These are phyloP conservation scores for Chaetodon trifascialis DNA, from an alignment of 2,113 vertebrate genomes.

Conservation along the genomic window DNA sequence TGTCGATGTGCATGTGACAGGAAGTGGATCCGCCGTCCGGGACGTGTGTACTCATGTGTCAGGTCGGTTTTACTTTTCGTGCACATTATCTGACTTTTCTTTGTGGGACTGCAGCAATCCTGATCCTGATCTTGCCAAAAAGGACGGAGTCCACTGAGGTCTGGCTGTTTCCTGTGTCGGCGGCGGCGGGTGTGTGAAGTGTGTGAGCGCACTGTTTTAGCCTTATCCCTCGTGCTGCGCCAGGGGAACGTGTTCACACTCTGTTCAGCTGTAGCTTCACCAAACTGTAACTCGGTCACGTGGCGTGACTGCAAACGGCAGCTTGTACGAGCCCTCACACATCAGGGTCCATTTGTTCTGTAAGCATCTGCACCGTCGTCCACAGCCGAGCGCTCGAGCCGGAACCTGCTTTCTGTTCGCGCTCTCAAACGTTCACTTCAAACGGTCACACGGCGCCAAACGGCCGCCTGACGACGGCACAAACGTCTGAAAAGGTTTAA, in stretches of 20 bases:
- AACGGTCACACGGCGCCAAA: conserved; percentile 23
- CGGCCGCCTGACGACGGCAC: conserved; percentile 56
- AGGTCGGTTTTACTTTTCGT: conserved; percentile 28
- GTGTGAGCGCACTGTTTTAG: conserved; percentile 53
- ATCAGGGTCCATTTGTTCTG: conserved; percentile 46
- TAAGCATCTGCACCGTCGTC: conserved; percentile 44
- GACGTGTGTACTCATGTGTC: conserved; percentile 9
- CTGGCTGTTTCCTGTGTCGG: conserved; percentile 11
- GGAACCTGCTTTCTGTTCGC: not conserved
- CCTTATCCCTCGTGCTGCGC: conserved; percentile 66
- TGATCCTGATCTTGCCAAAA: conserved; percentile 64
- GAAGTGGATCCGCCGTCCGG: not conserved
- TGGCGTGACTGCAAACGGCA: conserved; percentile 70
- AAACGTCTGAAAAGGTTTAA: conserved; percentile 52
- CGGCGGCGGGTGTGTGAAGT: conserved; percentile 27
- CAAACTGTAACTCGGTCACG: conserved; percentile 67
- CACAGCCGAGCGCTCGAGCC: conserved; percentile 54
- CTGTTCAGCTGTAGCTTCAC: conserved; percentile 57
- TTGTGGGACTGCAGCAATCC: conserved; percentile 29
- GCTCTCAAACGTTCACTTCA: conserved; percentile 34
- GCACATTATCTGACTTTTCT: not conserved
- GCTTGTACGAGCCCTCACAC: conserved; percentile 68
- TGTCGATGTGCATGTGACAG: too few species aligned
- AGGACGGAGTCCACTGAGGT: conserved; percentile 38
- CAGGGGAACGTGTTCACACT: conserved; percentile 36